A percentile compares a stretch with the other conserved stretches of the same genome.
phyloP scores from a whole-genome alignment of 1,140 invertebrate species.

The Phenacoccus solenopsis region DNA sequence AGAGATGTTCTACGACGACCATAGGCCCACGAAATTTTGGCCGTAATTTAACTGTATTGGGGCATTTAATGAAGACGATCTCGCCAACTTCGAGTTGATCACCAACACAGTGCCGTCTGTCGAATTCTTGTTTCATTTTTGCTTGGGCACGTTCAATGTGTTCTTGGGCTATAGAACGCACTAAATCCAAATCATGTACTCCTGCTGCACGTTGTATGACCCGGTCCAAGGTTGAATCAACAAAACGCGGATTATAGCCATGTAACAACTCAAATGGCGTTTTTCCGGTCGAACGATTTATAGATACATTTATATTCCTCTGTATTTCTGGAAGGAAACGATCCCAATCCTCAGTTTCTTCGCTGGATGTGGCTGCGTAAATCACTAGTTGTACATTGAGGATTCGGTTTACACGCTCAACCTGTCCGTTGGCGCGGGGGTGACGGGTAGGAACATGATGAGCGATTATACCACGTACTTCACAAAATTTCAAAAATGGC shows the following conservation, averaged over 20 bases:
- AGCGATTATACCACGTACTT: background rate
- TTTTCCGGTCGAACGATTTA: background rate
- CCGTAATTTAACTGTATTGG: background rate
- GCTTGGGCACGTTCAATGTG: background rate
- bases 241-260: background rate
- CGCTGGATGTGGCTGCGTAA: background rate
- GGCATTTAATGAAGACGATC: background rate
- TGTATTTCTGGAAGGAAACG: background rate
- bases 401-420: background rate
- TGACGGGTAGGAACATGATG: background rate
- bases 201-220: background rate
- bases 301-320: background rate
- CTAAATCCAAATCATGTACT: background rate
- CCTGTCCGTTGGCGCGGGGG: constrained; percentile 10
- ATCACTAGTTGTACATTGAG: background rate
- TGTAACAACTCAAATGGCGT: constrained; percentile 6
- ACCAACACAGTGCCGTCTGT: background rate
- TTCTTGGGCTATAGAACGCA: background rate
- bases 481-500: background rate
- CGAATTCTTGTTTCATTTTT: background rate
- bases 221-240: background rate
- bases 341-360: constrained; percentile 10
- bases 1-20: background rate
- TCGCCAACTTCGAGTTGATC: background rate
- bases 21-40: constrained; percentile 11